Evolutionary conservation across 2,113 vertebrate genomes (phyloP), one percentile per base, ranked within the genome.

Genomic region (Brevimyrus niger): DNA sequence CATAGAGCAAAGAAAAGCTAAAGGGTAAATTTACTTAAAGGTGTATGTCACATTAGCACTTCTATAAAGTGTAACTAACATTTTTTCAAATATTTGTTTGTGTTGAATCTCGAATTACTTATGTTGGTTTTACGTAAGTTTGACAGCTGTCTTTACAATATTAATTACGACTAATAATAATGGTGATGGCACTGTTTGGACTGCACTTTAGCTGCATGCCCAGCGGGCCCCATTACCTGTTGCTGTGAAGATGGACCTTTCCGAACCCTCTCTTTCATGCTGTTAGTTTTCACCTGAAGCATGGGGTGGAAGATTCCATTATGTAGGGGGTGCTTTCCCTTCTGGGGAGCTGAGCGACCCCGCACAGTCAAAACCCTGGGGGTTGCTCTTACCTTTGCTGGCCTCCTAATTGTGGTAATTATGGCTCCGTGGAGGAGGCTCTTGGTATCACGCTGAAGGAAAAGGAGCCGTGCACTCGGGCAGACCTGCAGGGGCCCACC

Each of bases 371-470:
- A 86, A 87, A 51, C 87, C 88, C 85, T 42, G 47, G 84, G 87
- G 91, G 82, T 91, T 88, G 85, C 53, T 90, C 92, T 89, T 90
- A 88, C 90, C 90, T 88, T 89, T 88, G 88, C 91, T 42, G 86
- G 90, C 90, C 91, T 90, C 89, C 93, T 92, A 91, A 91, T 92
- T 92, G 92, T 91, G 89, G 83, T 90, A 88, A 92, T 92, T 89
- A 93, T 89, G 86, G 88, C 91, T 91, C 83, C 87, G 65, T 89
- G 27, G 84, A 90, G 86, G 88, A 90, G 88, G 88, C 85, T 89
- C 89, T 53, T 88, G 88, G 87, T 89, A 91, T 80, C 8, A 55
- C 73, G n/a, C 86, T 87, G 86, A 87, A 69, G 1, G 61, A 84
- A 86, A 91, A 83, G 89, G 76, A 69, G 73, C 7, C 19, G 3